Conservation (phyloP, 2,113 vertebrate genomes). For the Vulpes lagopus region DNA sequence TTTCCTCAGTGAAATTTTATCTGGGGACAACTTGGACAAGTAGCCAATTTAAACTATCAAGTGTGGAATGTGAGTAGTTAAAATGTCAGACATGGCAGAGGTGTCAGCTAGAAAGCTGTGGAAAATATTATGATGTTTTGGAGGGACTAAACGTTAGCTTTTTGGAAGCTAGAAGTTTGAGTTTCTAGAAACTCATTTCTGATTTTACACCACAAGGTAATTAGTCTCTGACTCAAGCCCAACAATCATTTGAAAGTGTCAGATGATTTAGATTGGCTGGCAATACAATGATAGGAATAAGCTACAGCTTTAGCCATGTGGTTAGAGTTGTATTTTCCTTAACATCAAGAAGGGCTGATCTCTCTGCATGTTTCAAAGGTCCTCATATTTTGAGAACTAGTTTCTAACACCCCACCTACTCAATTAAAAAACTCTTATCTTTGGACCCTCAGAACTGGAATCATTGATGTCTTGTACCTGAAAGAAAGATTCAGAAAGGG, state of each 20-base stretch:
- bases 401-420: background rate
- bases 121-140: background rate
- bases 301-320: background rate
- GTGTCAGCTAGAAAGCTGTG: background rate
- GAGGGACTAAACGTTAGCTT: background rate
- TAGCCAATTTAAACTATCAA: background rate
- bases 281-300: background rate
- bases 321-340: background rate
- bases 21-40: background rate
- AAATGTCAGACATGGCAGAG: background rate
- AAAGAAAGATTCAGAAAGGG: background rate
- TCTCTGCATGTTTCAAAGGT: background rate
- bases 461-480: background rate
- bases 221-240: background rate
- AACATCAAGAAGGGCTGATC: background rate
- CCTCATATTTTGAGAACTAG: background rate
- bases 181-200: background rate
- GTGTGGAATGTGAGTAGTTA: background rate
- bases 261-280: background rate
- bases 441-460: background rate
- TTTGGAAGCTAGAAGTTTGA: background rate
- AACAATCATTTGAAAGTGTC: background rate
- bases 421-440: background rate
- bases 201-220: background rate
- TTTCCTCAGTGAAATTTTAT: background rate